Percentiles rank a stretch among this genome's conserved stretches.
Conservation (phyloP, 2,888 invertebrate species). For the Artemia sp. region DNA sequence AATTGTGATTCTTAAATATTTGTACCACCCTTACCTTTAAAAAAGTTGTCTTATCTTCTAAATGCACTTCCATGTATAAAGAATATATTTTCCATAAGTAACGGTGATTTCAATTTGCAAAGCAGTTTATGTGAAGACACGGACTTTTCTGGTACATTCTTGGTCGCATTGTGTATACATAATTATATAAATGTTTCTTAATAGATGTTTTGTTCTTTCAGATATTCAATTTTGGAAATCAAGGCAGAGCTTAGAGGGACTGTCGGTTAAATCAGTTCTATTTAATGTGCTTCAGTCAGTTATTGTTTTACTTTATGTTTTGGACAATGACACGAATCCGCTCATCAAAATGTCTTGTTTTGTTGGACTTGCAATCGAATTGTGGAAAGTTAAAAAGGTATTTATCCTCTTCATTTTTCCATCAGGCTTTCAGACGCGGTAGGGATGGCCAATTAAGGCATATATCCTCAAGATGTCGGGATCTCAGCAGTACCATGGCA, state of each 20-base stretch:
- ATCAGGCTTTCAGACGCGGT: too few relatives aligned
- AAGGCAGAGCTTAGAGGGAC: slow-evolving; percentile 83
- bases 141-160: neutral
- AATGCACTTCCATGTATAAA: slow-evolving; percentile 17
- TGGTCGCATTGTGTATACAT: slow-evolving; percentile 17
- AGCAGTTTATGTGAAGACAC: neutral
- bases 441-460: too few relatives aligned
- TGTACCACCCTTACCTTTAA: neutral
- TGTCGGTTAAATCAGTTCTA: slow-evolving; percentile 93
- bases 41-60: neutral
- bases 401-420: neutral
- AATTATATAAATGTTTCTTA: slow-evolving; percentile 17
- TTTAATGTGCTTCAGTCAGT: slow-evolving; percentile 95
- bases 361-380: slow-evolving; percentile 82
- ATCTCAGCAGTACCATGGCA: too few relatives aligned
- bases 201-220: slow-evolving; percentile 30
- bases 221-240: slow-evolving; percentile 99
- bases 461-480: too few relatives aligned
- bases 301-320: slow-evolving; percentile 82
- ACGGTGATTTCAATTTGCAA: neutral
- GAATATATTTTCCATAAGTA: slow-evolving; percentile 9
- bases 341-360: slow-evolving; percentile 86
- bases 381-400: slow-evolving; percentile 96
- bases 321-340: slow-evolving; percentile 96
- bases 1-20: neutral